Conservation (phyloP, 1,140 invertebrate species). For the Leptinotarsa undecemlineata region DNA sequence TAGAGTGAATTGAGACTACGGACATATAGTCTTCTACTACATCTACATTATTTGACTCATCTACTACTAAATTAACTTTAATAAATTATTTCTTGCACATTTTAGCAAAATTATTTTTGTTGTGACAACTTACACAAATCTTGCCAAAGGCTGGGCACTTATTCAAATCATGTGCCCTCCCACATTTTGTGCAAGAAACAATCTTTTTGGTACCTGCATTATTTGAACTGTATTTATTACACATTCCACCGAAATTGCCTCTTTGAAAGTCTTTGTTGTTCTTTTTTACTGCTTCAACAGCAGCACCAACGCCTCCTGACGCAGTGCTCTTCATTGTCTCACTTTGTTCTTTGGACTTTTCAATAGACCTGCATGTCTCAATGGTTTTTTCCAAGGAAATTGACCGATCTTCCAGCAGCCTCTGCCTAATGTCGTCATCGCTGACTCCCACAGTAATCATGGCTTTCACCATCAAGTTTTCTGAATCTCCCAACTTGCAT, state of each 20-base stretch:
- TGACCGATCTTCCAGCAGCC: not conserved
- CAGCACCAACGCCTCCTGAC: too few species aligned
- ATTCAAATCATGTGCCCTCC: not conserved
- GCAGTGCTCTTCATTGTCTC: not conserved
- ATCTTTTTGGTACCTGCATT: too few species aligned
- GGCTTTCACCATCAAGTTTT: not conserved
- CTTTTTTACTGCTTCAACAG: too few species aligned
- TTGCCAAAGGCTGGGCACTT: not conserved
- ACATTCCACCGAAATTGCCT: too few species aligned
- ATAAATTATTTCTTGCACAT: too few species aligned
- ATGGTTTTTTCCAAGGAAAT: not conserved
- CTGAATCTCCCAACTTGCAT: not conserved
- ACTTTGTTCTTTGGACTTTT: not conserved
- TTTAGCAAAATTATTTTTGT: not conserved
- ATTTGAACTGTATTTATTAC: too few species aligned
- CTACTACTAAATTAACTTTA: too few species aligned
- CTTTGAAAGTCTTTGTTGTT: too few species aligned
- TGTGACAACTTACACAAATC: not conserved
- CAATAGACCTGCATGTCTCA: not conserved
- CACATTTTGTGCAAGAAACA: too few species aligned
- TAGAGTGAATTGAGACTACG: too few species aligned
- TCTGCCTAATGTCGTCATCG: not conserved
- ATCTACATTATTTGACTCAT: too few species aligned
- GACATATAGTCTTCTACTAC: too few species aligned
- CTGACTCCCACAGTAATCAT: not conserved